These are phyloP conservation scores for Brachyistius frenatus DNA, from an alignment of 2,113 vertebrate species.

Conservation along the genomic window DNA sequence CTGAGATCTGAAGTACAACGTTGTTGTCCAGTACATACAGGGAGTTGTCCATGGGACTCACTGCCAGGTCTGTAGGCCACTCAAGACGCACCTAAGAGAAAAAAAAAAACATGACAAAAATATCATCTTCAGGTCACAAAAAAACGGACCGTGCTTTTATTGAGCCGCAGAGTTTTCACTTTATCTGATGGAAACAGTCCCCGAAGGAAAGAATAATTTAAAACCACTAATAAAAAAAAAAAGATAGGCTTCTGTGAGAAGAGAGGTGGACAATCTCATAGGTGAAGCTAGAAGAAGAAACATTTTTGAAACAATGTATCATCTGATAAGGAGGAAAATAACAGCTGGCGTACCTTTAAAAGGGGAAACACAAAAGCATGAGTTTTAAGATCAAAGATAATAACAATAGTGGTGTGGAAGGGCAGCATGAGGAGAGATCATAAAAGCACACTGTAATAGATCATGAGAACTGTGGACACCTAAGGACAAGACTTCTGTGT, in stretches of 20 bases:
- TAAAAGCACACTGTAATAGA: conserved; percentile 47
- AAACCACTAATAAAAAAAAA: conserved; percentile 33
- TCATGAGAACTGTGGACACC: conserved; percentile 43
- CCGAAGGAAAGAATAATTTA: conserved; percentile 42
- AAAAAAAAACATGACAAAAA: conserved; percentile 31
- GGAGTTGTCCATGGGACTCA: conserved; percentile 97
- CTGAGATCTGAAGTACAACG: conserved; percentile 96
- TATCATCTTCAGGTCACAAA: conserved; percentile 38
- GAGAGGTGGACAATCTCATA: conserved; percentile 37
- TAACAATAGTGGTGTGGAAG: conserved; percentile 37
- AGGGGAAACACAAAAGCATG: conserved; percentile 48
- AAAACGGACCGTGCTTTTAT: conserved; percentile 38
- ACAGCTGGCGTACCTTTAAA: conserved; percentile 40
- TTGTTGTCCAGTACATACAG: conserved; percentile 97
- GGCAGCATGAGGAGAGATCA: conserved; percentile 40
- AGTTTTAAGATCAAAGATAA: conserved; percentile 55
- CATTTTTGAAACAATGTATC: conserved; percentile 43
- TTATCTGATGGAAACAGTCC: conserved; percentile 37
- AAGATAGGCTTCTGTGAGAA: conserved; percentile 32
- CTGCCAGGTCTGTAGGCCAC: conserved; percentile 96
- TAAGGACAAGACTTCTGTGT: conserved; percentile 40
- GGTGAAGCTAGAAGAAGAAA: conserved; percentile 37
- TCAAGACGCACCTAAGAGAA: conserved; percentile 92
- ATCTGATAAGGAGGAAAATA: conserved; percentile 71
- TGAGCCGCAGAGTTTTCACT: conserved; percentile 56